phyloP scores from a whole-genome alignment of 2,888 invertebrate species.

The Pheosia tremula region DNA sequence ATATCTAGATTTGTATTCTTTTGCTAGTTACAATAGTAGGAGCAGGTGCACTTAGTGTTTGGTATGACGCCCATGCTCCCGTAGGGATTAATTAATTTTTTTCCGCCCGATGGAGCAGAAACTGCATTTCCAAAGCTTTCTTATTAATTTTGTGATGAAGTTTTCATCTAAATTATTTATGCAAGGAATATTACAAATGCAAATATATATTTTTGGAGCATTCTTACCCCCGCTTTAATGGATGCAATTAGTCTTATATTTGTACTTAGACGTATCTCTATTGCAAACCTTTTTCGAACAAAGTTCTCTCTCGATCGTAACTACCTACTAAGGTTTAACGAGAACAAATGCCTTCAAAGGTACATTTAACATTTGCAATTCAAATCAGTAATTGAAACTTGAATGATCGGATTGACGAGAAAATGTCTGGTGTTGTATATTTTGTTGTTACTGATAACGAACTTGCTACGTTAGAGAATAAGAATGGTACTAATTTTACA shows the following conservation, averaged over 20 bases:
- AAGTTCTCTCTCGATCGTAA: background rate
- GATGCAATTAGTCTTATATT: conserved; percentile 8
- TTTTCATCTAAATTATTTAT: conserved; percentile 25
- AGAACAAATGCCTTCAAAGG: background rate
- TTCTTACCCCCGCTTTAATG: conserved; percentile 11
- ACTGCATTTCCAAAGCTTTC: conserved; percentile 41
- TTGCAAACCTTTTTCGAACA: conserved; percentile 6
- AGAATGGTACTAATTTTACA: no score
- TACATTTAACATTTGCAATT: background rate
- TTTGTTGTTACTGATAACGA: no score
- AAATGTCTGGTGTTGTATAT: no score
- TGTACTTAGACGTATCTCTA: background rate
- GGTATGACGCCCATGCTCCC: background rate
- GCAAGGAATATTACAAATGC: conserved; percentile 12
- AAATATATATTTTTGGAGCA: conserved; percentile 12
- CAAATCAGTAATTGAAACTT: background rate
- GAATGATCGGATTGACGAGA: no score
- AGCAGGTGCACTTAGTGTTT: no score
- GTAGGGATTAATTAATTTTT: conserved; percentile 10
- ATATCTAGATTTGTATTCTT: no score
- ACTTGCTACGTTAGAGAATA: no score
- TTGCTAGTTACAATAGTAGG: no score
- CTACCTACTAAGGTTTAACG: background rate
- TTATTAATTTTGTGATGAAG: conserved; percentile 37
- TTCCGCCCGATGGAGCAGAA: conserved; percentile 42